Percentiles rank a stretch among this genome's conserved stretches.
phyloP scores from a whole-genome alignment of 2,888 invertebrate species.

The Amiota communis region DNA sequence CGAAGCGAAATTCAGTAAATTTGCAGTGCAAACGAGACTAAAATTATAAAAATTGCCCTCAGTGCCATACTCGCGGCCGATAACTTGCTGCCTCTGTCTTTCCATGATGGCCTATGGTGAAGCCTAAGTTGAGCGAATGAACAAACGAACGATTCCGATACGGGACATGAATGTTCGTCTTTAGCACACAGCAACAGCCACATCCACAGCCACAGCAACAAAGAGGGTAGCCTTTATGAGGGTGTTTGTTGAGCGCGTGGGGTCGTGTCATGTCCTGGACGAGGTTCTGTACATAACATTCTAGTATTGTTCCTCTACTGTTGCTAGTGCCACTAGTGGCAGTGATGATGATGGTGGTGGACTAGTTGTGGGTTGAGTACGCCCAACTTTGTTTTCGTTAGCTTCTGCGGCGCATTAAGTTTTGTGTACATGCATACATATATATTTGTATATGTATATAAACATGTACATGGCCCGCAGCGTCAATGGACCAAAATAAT shows the following conservation, averaged over 20 bases:
- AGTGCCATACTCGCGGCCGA: constrained; percentile 48
- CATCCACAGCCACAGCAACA: constrained; percentile 14
- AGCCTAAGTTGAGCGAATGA: constrained; percentile 38
- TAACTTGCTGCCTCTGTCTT: constrained; percentile 28
- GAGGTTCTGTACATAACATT: not conserved
- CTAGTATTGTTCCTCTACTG: constrained; percentile 8
- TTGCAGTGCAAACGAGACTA: constrained; percentile 67
- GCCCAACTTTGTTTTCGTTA: constrained; percentile 40
- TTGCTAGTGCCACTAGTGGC: not conserved
- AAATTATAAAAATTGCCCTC: constrained; percentile 69
- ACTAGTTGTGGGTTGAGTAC: constrained; percentile 54
- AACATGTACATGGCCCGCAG: constrained; percentile 58
- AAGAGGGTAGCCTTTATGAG: not conserved
- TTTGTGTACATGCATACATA: constrained; percentile 32
- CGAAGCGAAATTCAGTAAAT: constrained; percentile 48
- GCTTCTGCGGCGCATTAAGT: constrained; percentile 54
- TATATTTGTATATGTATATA: constrained; percentile 21
- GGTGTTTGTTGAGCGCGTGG: constrained; percentile 4
- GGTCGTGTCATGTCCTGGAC: constrained; percentile 4
- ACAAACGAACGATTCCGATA: constrained; percentile 64
- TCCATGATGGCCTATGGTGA: constrained; percentile 39
- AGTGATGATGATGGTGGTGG: constrained; percentile 44
- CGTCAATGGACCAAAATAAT: constrained; percentile 72
- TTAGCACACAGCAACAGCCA: constrained; percentile 34
- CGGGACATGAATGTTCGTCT: constrained; percentile 61